Base-by-base conservation (phyloP, 2,113 vertebrate genomes). In the Mustela nigripes region DNA sequence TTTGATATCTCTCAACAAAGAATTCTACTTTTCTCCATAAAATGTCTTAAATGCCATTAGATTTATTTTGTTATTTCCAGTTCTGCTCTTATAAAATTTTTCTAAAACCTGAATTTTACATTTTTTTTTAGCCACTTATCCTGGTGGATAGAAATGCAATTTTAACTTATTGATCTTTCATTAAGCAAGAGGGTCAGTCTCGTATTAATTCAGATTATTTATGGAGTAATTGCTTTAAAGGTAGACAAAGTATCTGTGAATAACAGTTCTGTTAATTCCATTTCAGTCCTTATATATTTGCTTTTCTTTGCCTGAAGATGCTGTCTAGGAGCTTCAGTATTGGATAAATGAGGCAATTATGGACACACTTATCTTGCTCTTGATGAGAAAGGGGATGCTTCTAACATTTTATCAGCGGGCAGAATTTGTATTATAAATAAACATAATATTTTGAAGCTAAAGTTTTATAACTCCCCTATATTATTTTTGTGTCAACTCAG, bases 171-270 rank as follows among this genome's bases (percentile, higher is more conserved):
- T 88, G 63, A 33, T 81, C 31, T 93, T 93, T 63, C 33, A 39
- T n/a, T 85, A 18, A n/a, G 28, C 18, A 95, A 87, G 91, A 33
- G 11, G 48, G 4, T 24, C 48, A 95, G 33, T 48, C 9, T 80
- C 1, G 56, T 69, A 36, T 71, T 92, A 88, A 84, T 71, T 89
- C 21, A 63, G 12, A 56, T 87, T 79, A 53, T 91, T 93, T 96
- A 6, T 67, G 22, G 65, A 88, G 21, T 65, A 78, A 91, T 36
- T 26, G 24, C 16, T 87, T 88, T 31, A 2, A 76, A 86, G 58
- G 21, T 60, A 91, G 31, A 36, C 21, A 89, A 93, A 76, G 78
- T 19, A 91, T 76, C 28, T 56, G 7, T 83, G 26, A 93, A 84
- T 73, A 73, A 5, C 50, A 21, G 6, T 91, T 81, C 71, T 87